phyloP scores from a whole-genome alignment of 2,113 vertebrate species.

The Tachysurus vachellii region DNA sequence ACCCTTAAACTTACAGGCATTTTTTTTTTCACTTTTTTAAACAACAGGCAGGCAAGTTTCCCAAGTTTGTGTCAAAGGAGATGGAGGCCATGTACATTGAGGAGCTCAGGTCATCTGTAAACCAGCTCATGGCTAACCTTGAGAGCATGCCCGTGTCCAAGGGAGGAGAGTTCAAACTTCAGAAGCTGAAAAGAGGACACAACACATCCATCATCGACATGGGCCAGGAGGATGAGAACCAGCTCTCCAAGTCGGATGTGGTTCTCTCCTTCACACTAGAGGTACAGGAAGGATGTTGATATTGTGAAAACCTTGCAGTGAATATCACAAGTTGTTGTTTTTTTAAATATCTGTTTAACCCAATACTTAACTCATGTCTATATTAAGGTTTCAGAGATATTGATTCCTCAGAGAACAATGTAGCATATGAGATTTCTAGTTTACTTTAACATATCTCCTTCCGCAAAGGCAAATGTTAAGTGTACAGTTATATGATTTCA shows the following conservation, averaged over 20 bases:
- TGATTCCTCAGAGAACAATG: not conserved
- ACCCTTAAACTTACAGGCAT: not conserved
- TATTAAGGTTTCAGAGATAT: not conserved
- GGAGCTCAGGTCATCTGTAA: slow-evolving; percentile 95
- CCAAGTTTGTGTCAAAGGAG: slow-evolving; percentile 98
- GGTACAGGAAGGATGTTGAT: slow-evolving; percentile 68
- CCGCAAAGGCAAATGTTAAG: not conserved
- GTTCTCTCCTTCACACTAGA: slow-evolving; percentile 95
- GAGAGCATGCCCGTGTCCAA: slow-evolving; percentile 99
- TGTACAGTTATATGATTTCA: not conserved
- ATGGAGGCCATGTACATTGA: slow-evolving; percentile 99
- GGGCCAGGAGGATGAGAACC: slow-evolving; percentile 99
- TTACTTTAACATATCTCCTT: slow-evolving; percentile 2
- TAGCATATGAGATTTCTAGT: not conserved
- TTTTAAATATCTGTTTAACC: not conserved
- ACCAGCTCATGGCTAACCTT: slow-evolving; percentile 97
- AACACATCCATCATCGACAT: slow-evolving; percentile 99
- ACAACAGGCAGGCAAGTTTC: slow-evolving; percentile 92
- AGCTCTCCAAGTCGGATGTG: slow-evolving; percentile 97
- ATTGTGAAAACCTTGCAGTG: not conserved
- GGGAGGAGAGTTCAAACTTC: slow-evolving; percentile 97
- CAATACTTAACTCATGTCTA: not conserved
- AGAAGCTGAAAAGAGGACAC: slow-evolving; percentile 96
- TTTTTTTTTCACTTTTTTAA: slow-evolving; percentile 46
- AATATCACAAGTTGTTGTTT: not conserved